Percentiles rank a stretch among this genome's conserved stretches.
phyloP scores from a whole-genome alignment of 2,113 vertebrate genomes.

The Elephantulus edwardii region DNA sequence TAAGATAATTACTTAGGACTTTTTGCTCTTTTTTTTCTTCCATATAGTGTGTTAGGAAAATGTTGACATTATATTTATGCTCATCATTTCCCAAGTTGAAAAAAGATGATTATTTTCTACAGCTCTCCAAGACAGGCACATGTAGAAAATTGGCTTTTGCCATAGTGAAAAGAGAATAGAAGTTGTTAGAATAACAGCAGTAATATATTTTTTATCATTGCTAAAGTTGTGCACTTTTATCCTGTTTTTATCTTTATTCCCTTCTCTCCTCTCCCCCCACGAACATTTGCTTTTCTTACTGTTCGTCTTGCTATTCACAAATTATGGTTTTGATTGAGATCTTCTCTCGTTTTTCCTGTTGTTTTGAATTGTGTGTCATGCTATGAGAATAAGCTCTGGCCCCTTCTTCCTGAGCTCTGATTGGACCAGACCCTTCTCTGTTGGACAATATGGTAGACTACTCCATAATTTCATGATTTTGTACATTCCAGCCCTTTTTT shows the following conservation, averaged over 20 bases:
- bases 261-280: neutral
- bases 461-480: neutral
- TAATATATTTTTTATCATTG: neutral
- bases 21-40: neutral
- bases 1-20: neutral
- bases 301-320: neutral
- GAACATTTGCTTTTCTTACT: conserved; percentile 8
- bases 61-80: conserved; percentile 7
- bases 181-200: neutral
- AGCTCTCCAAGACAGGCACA: neutral
- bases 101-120: neutral
- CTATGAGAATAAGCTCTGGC: neutral
- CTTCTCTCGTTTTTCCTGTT: neutral
- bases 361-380: neutral
- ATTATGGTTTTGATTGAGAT: neutral
- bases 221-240: neutral
- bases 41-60: neutral
- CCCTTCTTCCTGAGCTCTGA: neutral
- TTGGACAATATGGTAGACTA: neutral
- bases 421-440: neutral
- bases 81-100: conserved; percentile 22
- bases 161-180: conserved; percentile 16
- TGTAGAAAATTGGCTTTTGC: neutral
- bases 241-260: neutral
- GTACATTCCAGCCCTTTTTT: neutral